phyloP scores from a whole-genome alignment of 2,797 vertebrate genomes.

The Phoeniculus purpureus region DNA sequence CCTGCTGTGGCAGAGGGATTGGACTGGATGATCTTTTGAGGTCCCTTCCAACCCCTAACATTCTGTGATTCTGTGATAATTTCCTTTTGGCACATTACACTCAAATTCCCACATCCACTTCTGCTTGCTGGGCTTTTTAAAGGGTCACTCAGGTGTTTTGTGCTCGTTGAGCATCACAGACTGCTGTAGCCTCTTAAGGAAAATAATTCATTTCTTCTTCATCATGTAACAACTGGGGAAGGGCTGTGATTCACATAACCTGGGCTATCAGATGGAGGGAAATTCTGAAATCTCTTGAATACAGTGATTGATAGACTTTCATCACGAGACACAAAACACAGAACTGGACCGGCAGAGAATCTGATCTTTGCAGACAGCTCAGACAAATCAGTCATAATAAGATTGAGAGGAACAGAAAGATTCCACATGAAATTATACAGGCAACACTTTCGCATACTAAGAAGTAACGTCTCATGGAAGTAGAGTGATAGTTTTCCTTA shows the following conservation, averaged over 20 bases:
- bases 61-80: background rate
- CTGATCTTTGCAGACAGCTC: conserved; percentile 31
- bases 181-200: background rate
- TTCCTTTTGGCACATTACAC: background rate
- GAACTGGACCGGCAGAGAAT: background rate
- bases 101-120: background rate
- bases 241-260: background rate
- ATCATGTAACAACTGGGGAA: background rate
- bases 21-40: no score
- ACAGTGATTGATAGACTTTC: conserved; percentile 25
- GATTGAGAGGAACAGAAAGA: conserved; percentile 11
- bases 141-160: background rate
- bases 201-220: background rate
- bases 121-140: background rate
- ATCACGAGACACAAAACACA: background rate
- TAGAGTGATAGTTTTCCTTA: background rate
- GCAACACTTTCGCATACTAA: background rate
- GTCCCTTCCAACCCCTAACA: no score
- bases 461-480: background rate
- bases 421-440: background rate
- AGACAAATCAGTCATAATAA: conserved; percentile 20
- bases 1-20: no score
- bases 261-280: background rate
- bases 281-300: background rate
- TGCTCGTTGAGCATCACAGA: background rate